A percentile compares a stretch with the other conserved stretches of the same genome.
phyloP scores from a whole-genome alignment of 2,888 invertebrate genomes.

The Acleris sparsana region DNA sequence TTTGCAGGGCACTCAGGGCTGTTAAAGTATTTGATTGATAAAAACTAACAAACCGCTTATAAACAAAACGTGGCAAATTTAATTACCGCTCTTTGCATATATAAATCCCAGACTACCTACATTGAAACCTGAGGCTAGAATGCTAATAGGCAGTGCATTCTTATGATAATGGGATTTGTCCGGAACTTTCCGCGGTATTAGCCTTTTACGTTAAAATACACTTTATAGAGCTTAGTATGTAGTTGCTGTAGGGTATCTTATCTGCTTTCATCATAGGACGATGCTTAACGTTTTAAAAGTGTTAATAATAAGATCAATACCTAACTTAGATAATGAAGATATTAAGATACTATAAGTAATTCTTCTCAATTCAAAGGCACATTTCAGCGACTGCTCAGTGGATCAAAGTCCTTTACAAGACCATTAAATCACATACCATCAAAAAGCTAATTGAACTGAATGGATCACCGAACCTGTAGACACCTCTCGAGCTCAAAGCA shows the following conservation, averaged over 20 bases:
- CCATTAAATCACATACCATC: too few relatives aligned
- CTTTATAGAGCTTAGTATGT: too few relatives aligned
- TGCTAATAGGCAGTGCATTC: constrained; percentile 30
- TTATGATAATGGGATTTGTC: constrained; percentile 22
- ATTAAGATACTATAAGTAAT: too few relatives aligned
- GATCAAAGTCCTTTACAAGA: too few relatives aligned
- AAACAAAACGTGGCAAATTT: constrained; percentile 15
- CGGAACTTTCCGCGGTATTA: constrained; percentile 1
- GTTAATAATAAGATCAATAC: too few relatives aligned
- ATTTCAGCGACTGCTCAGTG: too few relatives aligned
- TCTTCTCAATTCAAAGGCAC: too few relatives aligned
- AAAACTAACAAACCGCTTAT: neutral
- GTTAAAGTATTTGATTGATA: neutral
- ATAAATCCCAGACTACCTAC: constrained; percentile 16
- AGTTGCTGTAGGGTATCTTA: too few relatives aligned
- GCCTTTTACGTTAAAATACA: neutral
- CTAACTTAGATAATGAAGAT: too few relatives aligned
- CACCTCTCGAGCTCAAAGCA: constrained; percentile 64
- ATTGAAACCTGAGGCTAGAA: constrained; percentile 25
- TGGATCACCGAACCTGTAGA: constrained; percentile 60
- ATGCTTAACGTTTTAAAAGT: too few relatives aligned
- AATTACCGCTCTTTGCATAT: constrained; percentile 21
- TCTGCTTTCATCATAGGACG: too few relatives aligned
- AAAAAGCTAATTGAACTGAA: neutral
- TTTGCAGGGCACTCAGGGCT: too few relatives aligned